Evolutionary conservation across 2,888 invertebrate species (phyloP).

Genomic region (Sphaerophoria rueppellii): DNA sequence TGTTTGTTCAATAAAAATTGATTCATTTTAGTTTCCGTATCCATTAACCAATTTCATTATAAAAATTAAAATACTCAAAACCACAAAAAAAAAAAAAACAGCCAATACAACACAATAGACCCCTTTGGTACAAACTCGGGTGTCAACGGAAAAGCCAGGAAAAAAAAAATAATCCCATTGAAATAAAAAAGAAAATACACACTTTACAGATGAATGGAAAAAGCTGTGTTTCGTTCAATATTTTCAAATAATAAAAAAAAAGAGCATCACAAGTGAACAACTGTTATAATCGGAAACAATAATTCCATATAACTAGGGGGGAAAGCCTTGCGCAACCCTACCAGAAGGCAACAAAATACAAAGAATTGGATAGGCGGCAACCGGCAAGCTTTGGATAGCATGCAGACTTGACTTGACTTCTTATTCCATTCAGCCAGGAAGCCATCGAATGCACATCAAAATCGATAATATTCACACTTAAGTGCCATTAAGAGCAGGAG

Average conservation of each 20-base stretch:
- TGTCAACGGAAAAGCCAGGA: background rate
- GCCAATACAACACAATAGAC: slow-evolving; percentile 25
- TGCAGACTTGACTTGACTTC: background rate
- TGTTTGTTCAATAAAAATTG: slow-evolving; percentile 67
- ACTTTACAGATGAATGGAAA: slow-evolving; percentile 19
- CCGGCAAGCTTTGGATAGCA: background rate
- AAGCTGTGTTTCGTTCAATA: slow-evolving; percentile 36
- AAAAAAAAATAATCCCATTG: slow-evolving; percentile 9
- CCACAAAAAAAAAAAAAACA: slow-evolving; percentile 21
- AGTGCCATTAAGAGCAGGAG: slow-evolving; percentile 43
- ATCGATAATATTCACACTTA: slow-evolving; percentile 69
- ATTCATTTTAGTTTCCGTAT: slow-evolving; percentile 56
- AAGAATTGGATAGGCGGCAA: slow-evolving; percentile 34
- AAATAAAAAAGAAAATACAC: slow-evolving; percentile 6
- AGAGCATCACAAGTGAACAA: slow-evolving; percentile 27
- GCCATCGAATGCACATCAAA: slow-evolving; percentile 65
- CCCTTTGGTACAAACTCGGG: background rate
- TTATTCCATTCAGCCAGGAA: slow-evolving; percentile 9
- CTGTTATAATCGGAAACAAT: slow-evolving; percentile 43
- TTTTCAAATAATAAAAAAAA: slow-evolving; percentile 23
- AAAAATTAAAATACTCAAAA: slow-evolving; percentile 47
- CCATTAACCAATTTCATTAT: slow-evolving; percentile 59
- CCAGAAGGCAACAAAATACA: slow-evolving; percentile 28
- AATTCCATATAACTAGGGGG: slow-evolving; percentile 4
- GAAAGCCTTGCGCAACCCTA: background rate